A percentile compares a stretch with the other conserved stretches of the same genome.
These are phyloP conservation scores for Caradrina kadenii DNA, from an alignment of 2,888 invertebrate genomes.

Conservation along the genomic window DNA sequence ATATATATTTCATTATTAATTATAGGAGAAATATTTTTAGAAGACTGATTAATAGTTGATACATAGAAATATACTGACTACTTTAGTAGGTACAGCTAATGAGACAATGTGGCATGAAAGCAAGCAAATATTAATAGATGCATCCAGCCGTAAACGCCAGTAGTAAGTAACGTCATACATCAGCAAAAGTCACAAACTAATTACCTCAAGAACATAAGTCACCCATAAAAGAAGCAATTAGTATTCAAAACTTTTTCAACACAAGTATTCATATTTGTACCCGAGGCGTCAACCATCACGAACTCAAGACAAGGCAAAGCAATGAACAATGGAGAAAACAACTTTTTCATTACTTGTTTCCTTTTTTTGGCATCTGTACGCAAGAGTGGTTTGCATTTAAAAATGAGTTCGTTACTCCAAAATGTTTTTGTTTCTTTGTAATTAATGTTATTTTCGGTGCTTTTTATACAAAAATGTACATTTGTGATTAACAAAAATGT, in stretches of 20 bases:
- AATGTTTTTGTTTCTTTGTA: conserved; percentile 55
- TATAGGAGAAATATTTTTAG: too few species aligned
- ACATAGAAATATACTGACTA: too few species aligned
- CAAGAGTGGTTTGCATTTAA: conserved; percentile 66
- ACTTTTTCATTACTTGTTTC: conserved; percentile 60
- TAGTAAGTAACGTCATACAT: neutral
- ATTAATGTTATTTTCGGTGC: neutral
- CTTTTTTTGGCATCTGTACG: conserved; percentile 75
- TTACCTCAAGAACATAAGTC: conserved; percentile 8
- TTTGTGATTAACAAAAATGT: too few species aligned
- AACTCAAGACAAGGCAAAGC: conserved; percentile 70
- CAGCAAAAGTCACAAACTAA: conserved; percentile 13
- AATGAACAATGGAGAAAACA: conserved; percentile 72
- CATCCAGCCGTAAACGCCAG: neutral
- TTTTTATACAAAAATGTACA: too few species aligned
- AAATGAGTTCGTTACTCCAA: conserved; percentile 64
- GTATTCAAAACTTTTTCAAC: conserved; percentile 67
- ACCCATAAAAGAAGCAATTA: conserved; percentile 63
- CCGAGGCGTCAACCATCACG: conserved; percentile 69
- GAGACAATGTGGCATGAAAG: too few species aligned
- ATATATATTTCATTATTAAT: too few species aligned
- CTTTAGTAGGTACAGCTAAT: too few species aligned
- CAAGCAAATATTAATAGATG: too few species aligned
- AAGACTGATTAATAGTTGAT: too few species aligned
- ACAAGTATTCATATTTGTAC: conserved; percentile 67